A percentile compares a stretch with the other conserved stretches of the same genome.
These are phyloP conservation scores for Rhodeus uyekii DNA, from an alignment of 2,797 vertebrate genomes.

Conservation along the genomic window DNA sequence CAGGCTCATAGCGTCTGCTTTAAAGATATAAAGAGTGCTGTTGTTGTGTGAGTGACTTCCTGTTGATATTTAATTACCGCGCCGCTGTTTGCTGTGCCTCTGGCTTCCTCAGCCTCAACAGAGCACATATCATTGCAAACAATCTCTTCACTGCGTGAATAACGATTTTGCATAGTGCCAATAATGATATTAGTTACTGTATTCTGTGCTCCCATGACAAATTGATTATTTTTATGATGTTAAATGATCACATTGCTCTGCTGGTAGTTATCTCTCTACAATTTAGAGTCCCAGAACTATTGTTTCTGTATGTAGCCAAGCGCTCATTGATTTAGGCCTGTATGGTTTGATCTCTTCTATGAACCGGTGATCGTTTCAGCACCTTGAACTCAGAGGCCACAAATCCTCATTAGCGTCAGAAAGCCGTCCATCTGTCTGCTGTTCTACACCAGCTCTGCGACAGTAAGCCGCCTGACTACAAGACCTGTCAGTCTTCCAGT, in stretches of 20 bases:
- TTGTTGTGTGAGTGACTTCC: constrained; percentile 66
- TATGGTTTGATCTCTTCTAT: not conserved
- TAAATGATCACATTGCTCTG: constrained; percentile 8
- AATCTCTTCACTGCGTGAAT: constrained; percentile 19
- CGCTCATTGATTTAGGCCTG: not conserved
- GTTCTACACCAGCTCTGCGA: not conserved
- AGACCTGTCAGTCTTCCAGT: not conserved
- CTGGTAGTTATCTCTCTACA: not conserved
- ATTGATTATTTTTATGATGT: constrained; percentile 14
- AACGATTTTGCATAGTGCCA: not conserved
- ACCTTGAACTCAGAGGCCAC: constrained; percentile 5
- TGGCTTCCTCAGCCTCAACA: constrained; percentile 19
- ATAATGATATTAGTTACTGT: constrained; percentile 10
- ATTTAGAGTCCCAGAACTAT: not conserved
- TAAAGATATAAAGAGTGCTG: constrained; percentile 63
- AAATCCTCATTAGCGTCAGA: constrained; percentile 35
- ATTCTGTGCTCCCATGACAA: not conserved
- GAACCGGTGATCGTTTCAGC: constrained; percentile 12
- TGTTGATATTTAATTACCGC: constrained; percentile 71
- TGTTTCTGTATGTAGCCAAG: not conserved
- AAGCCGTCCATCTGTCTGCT: constrained; percentile 18
- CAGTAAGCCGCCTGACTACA: not conserved
- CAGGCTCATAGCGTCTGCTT: constrained; percentile 61
- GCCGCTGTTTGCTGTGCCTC: constrained; percentile 61
- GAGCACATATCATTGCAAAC: constrained; percentile 26